Evolutionary conservation across 2,113 vertebrate species (phyloP).

Genomic region (Lepus americanus): DNA sequence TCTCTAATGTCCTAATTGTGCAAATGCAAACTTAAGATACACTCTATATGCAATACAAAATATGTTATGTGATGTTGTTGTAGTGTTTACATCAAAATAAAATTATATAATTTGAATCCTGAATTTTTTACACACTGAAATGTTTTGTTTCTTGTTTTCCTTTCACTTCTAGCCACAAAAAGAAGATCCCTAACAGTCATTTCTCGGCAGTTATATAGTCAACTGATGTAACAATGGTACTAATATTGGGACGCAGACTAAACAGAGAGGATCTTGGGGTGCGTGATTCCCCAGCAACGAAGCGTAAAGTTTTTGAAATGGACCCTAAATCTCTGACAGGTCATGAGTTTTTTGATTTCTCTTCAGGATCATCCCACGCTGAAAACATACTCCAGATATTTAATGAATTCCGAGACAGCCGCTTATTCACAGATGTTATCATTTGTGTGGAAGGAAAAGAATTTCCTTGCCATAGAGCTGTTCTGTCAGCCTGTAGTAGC

Average conservation of each 20-base stretch:
- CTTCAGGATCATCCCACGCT: constrained; percentile 95
- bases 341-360: constrained; percentile 96
- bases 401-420: constrained; percentile 96
- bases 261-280: constrained; percentile 96
- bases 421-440: constrained; percentile 96
- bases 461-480: constrained; percentile 96
- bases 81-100: constrained; percentile 60
- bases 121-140: constrained; percentile 67
- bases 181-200: constrained; percentile 79
- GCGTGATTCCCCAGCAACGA: constrained; percentile 96
- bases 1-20: constrained; percentile 8
- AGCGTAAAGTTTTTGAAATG: constrained; percentile 98
- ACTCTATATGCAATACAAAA: not conserved
- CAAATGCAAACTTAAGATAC: constrained; percentile 28
- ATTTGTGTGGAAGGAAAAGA: constrained; percentile 96
- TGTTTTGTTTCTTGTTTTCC: constrained; percentile 73
- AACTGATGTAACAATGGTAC: constrained; percentile 95
- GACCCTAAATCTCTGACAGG: constrained; percentile 93
- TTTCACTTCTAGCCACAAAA: constrained; percentile 73
- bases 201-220: constrained; percentile 89
- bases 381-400: constrained; percentile 98
- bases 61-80: not conserved
- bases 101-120: not conserved
- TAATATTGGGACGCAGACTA: constrained; percentile 97
- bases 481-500: constrained; percentile 96